Base-by-base conservation (phyloP, 2,113 vertebrate genomes). In the Xerus inauris region DNA sequence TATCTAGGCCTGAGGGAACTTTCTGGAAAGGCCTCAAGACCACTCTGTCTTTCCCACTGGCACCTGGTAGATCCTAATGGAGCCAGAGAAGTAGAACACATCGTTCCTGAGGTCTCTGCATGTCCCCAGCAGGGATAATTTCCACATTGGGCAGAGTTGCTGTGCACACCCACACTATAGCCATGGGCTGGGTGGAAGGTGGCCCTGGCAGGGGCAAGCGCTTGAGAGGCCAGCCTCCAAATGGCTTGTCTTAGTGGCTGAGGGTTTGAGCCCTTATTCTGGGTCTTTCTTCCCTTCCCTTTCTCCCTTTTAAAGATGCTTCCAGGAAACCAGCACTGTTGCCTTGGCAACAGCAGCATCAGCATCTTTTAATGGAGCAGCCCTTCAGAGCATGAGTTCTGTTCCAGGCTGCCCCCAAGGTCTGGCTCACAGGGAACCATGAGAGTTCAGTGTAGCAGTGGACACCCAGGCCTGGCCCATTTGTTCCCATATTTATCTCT, bases 11-110 rank as follows among this genome's bases (percentile, higher is more conserved):
- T 75, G 10, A 91, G 62, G 26, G 67, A 92, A 93, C 28, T 57
- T 89, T 87, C 94, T 96, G 28, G 96, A 95, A 96, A 88, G 30
- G 49, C 57, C 72, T 93, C 54, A 89, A 87, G 69, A 88, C 69
- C 45, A 93, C 8, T 47, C 72, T 77, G 42, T 71, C 26, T 57
- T 89, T 89, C 38, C 45, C 73, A 49, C 16, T 77, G 71, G 51
- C 17, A 2, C 81, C 71, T 69, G 16, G 28, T 11, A 72, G 47
- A 38, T 89, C 54, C 20, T 7, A 2, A 6, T 69, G 26, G 88
- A 97, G 47, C 51, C 82, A 91, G 40, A 19, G 1, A 5, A 14
- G 47, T 28, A 75, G 51, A 84, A 69, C 17, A 54, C 62, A 59
- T 22, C 32, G 20, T 87, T 84, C 91, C 71, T 11, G 1, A 89